phyloP scores from a whole-genome alignment of 2,888 invertebrate species.

The Caenorhabditis sp. region DNA sequence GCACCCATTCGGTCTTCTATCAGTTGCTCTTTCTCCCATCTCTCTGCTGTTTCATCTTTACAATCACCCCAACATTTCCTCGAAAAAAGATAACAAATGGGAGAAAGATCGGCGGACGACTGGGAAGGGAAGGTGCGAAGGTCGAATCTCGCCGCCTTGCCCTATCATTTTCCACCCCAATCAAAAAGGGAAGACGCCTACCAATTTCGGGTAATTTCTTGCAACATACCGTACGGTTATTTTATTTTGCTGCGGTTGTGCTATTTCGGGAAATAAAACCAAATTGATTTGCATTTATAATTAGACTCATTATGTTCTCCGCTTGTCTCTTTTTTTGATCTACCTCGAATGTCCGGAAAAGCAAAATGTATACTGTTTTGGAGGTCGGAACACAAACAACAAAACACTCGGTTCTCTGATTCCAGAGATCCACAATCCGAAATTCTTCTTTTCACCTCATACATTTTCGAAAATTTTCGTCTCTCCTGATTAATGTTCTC shows the following conservation, averaged over 20 bases:
- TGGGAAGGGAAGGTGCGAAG: conserved; percentile 50
- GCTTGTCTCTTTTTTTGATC: neutral
- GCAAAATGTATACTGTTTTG: neutral
- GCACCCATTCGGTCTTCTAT: conserved; percentile 13
- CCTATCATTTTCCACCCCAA: conserved; percentile 26
- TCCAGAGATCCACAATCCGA: no score
- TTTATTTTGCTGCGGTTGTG: neutral
- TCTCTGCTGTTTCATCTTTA: conserved; percentile 20
- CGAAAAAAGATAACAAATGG: conserved; percentile 35
- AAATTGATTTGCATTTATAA: no score
- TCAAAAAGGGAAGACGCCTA: conserved; percentile 40
- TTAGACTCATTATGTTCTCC: neutral
- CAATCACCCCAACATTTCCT: conserved; percentile 43
- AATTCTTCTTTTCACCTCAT: no score
- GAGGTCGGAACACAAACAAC: neutral
- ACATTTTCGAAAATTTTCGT: conserved; percentile 10
- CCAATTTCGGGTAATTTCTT: conserved; percentile 23
- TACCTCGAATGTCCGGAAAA: neutral
- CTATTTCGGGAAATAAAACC: neutral
- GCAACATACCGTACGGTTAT: conserved; percentile 22
- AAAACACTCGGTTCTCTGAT: no score
- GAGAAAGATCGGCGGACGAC: conserved; percentile 11
- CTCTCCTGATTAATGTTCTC: neutral
- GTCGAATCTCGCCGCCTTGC: conserved; percentile 30
- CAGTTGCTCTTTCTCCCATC: conserved; percentile 47